Evolutionary conservation across 2,797 vertebrate species (phyloP), one percentile per base, ranked within the genome.

Genomic region (Pseudopleuronectes americanus): DNA sequence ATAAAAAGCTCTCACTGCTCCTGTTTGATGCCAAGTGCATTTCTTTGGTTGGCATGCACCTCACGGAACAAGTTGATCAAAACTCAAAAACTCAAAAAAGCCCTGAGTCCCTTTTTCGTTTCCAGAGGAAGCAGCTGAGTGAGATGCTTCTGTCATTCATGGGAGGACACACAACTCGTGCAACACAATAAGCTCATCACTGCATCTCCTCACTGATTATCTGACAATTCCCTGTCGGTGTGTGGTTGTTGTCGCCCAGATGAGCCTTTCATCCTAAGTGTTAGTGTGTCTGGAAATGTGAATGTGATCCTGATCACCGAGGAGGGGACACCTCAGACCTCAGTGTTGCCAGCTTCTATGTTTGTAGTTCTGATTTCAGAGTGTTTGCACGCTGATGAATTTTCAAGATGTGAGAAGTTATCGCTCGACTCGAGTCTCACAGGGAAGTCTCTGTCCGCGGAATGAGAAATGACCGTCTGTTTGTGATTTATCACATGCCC

Each of bases 121-220:
- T 4, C 14, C 58, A 61, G 60, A 48, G 56, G 48, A 71, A 64
- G 81, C 92, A 89, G 90, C 91, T 91, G 90, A 91, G 33, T 31
- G 73, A 74, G 51, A 74, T 54, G 48, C 65, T 63, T 48, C 56
- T 47, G n/a, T 48, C 48, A 60, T 74, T 58, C 36, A 41, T 54
- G 58, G 4, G 38, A 64, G 65, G 16, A 16, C 9, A 48, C 36
- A 45, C 12, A 24, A 60, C 69, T 69, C 51, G 1, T 61, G 64
- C 45, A 54, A 75, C 49, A 77, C 80, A 70, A 67, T 66, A 26
- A 56, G 23, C 61, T 78, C 71, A 55, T 80, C 67, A 68, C 9
- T 9, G 36, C 23, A 38, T 47, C 4, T 59, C 26, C 58, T 36
- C 62, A 0, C 64, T 60, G 51, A 54, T 68, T 36, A 12, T 49